Evolutionary conservation across 2,888 invertebrate genomes (phyloP).

Genomic region (Tenthredo livida): DNA sequence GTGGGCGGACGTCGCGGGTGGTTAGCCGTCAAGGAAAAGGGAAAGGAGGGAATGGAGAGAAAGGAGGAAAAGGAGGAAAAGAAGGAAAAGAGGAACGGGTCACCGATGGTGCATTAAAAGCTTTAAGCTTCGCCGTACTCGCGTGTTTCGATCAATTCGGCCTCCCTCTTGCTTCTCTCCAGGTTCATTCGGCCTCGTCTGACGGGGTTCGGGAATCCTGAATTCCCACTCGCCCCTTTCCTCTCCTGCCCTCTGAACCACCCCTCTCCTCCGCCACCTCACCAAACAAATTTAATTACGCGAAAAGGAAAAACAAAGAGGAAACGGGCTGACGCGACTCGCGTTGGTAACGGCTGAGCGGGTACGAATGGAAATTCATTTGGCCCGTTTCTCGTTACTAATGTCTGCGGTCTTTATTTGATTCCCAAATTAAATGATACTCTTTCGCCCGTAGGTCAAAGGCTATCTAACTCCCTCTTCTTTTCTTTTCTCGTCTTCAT

Average conservation of each 20-base stretch:
- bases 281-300: conserved; percentile 52
- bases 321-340: conserved; percentile 49
- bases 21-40: background rate
- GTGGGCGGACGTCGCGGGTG: conserved; percentile 5
- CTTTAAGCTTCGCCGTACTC: conserved; percentile 31
- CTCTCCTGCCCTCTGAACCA: conserved; percentile 55
- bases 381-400: conserved; percentile 42
- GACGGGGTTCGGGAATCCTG: conserved; percentile 36
- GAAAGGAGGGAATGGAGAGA: background rate
- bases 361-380: conserved; percentile 53
- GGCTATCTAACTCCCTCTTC: background rate
- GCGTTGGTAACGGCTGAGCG: conserved; percentile 50
- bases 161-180: conserved; percentile 45
- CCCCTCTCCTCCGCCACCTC: conserved; percentile 37
- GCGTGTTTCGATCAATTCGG: conserved; percentile 59
- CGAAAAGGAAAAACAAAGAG: conserved; percentile 52
- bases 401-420: conserved; percentile 42
- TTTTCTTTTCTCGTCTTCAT: background rate
- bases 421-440: conserved; percentile 53
- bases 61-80: background rate
- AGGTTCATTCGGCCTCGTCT: conserved; percentile 43
- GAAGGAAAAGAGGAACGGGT: conserved; percentile 13
- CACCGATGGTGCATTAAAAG: conserved; percentile 52
- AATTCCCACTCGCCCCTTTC: conserved; percentile 26
- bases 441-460: conserved; percentile 45